Evolutionary conservation across 1,140 invertebrate genomes (phyloP).

Genomic region (Drosophila carrolli): DNA sequence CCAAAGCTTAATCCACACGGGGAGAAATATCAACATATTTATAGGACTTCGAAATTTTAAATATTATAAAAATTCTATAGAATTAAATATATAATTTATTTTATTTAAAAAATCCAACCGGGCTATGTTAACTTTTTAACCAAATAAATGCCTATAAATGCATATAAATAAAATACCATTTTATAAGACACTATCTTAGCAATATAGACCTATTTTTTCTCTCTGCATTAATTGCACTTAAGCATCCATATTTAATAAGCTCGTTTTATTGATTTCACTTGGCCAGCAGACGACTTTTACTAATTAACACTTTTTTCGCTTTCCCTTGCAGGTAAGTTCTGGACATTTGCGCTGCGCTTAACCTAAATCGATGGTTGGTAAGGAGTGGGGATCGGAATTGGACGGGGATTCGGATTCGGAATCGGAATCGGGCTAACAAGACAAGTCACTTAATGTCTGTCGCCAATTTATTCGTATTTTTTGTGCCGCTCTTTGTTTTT

Average conservation of each 20-base stretch:
- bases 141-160: too few species aligned
- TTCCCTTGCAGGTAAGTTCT: conserved; percentile 72
- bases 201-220: not conserved
- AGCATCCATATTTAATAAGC: conserved; percentile 25
- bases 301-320: conserved; percentile 58
- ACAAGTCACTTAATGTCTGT: conserved; percentile 56
- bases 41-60: too few species aligned
- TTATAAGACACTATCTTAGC: too few species aligned
- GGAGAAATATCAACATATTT: not conserved
- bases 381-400: conserved; percentile 1
- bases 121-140: too few species aligned
- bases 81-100: too few species aligned
- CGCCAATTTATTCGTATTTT: conserved; percentile 49
- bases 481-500: conserved; percentile 38
- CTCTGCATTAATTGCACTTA: not conserved
- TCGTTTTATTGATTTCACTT: conserved; percentile 19
- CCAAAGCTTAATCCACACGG: not conserved
- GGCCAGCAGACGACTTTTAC: conserved; percentile 44
- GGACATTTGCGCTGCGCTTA: conserved; percentile 42
- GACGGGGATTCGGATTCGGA: conserved; percentile 7
- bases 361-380: conserved; percentile 56
- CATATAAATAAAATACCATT: too few species aligned
- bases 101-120: too few species aligned
- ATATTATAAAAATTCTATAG: too few species aligned
- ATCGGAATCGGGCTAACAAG: conserved; percentile 48